Evolutionary conservation across 2,888 invertebrate genomes (phyloP), one percentile per base, ranked within the genome.

Genomic region (Philaethria dido): DNA sequence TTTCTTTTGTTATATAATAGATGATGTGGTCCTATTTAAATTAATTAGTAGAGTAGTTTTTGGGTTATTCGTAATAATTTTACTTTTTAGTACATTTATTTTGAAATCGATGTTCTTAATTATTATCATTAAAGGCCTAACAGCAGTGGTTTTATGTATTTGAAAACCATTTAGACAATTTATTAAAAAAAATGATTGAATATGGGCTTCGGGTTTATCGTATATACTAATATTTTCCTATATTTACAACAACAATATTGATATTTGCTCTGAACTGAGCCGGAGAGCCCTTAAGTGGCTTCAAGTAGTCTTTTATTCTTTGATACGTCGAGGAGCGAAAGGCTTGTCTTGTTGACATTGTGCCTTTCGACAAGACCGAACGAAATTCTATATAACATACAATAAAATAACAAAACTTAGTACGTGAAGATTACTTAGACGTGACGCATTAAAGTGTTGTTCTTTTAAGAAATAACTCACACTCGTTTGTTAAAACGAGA

Each of bases 271-370:
- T 20, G 66, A 69, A 69, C 63, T 63, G 62, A 66, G 64, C 63
- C 55, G 60, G 62, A 66, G 70, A 66, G 70, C 70, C 50, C 70
- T 69, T 68, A 69, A 70, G 66, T 66, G 63, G 64, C 50, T 66
- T 45, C 59, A 60, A 70, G 69, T 61, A 62, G 70, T 61, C 69
- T 70, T 69, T 70, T 70, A 69, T 70, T 70, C 70, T 70, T 29
- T 66, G 57, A 65, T 65, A 62, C 44, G 62, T 54, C 60, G 63
- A 66, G 66, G 63, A 63, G 69, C 66, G 54, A 65, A 69, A 70
- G 67, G 69, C 66, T 69, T 61, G 63, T 62, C 22, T 57, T 68
- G 68, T 68, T 63, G 65, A 70, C 69, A 68, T 66, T 70, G 68
- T 65, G 60, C 65, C 70, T 65, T 66, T 50, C 57, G 54, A 66